Evolutionary conservation across 92 coral and sea anemone genomes (phyloP), one percentile per base, ranked within the genome.

Genomic region (Pocillopora grandis): DNA sequence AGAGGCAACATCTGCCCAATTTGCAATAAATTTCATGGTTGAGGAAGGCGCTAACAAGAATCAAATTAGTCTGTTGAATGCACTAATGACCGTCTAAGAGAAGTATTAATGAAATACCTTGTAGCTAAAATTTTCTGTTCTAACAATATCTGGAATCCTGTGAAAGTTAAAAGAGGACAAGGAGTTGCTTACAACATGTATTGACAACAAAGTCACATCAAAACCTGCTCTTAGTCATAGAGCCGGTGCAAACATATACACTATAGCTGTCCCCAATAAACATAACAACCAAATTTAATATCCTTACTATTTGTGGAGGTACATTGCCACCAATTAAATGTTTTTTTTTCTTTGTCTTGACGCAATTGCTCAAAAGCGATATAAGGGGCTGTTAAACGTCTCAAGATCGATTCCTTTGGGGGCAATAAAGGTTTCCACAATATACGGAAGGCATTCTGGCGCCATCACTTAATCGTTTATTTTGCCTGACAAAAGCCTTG

Each of bases 1-100:
- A 3, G 59, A 2, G 67, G 49, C 42, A 82, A 4, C 61, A 14
- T 21, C 71, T 37, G 17, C 5, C 10, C 1, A 62, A 63, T 55
- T 73, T 1, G 72, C 74, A 74, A 75, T 63, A 83, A 72, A 83
- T 83, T 83, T 83, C 86, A 83, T 27, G 80, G 80, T 75, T n/a
- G 80, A 65, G 37, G 11, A 74, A 75, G 65, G 72, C 62, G 56
- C 65, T 48, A 83, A 83, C 80, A 64, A 48, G 86, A 73, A 74
- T 74, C 52, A 72, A 73, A 83, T 83, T 83, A 61, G 85, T 27
- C 72, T 73, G 73, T 83, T 83, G 72, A 83, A 64, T 49, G 70
- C 85, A 36, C 75, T 71, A 81, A 81, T 81, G 55, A 55, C 56
- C 23, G 76, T 36, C 52, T 55, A 59, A 59, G 77, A 81, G 70